Evolutionary conservation across 1,140 invertebrate genomes (phyloP).

Genomic region (Aphaenogaster floridana): DNA sequence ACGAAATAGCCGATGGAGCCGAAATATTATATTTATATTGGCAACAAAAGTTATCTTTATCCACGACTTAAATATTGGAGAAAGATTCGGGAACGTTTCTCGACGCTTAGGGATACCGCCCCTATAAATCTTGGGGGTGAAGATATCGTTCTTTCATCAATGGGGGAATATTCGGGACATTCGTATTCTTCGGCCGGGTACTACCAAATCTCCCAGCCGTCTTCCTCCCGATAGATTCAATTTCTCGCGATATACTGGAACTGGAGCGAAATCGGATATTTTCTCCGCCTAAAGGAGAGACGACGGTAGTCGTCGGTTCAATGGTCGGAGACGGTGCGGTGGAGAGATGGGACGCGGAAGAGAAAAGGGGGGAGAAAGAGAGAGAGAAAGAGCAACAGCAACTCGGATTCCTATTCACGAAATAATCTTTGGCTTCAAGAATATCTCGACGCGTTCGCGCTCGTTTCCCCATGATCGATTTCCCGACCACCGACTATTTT

Average conservation of each 20-base stretch:
- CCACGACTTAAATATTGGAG: background rate
- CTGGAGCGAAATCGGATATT: conserved; percentile 63
- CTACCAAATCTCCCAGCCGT: conserved; percentile 13
- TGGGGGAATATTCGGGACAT: conserved; percentile 15
- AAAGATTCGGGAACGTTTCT: conserved; percentile 3
- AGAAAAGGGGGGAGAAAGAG: background rate
- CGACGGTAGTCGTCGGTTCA: conserved; percentile 18
- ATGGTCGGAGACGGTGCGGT: conserved; percentile 25
- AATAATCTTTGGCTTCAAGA: conserved; percentile 51
- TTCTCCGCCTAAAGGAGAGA: conserved; percentile 11
- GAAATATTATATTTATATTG: background rate
- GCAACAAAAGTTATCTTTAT: background rate
- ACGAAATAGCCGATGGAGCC: background rate
- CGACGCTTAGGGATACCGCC: background rate
- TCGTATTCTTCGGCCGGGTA: conserved; percentile 5
- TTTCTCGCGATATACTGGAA: conserved; percentile 45
- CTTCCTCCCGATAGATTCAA: conserved; percentile 39
- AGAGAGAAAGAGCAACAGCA: background rate
- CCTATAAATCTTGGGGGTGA: background rate
- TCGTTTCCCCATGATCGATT: conserved; percentile 13
- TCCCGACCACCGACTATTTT: conserved; percentile 16
- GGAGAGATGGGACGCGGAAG: background rate
- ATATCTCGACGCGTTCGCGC: conserved; percentile 47
- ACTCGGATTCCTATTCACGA: conserved; percentile 14
- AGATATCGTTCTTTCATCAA: conserved; percentile 4